These are phyloP conservation scores for Trigoniulus corallinus DNA, from an alignment of 1,140 invertebrate genomes.

Conservation along the genomic window DNA sequence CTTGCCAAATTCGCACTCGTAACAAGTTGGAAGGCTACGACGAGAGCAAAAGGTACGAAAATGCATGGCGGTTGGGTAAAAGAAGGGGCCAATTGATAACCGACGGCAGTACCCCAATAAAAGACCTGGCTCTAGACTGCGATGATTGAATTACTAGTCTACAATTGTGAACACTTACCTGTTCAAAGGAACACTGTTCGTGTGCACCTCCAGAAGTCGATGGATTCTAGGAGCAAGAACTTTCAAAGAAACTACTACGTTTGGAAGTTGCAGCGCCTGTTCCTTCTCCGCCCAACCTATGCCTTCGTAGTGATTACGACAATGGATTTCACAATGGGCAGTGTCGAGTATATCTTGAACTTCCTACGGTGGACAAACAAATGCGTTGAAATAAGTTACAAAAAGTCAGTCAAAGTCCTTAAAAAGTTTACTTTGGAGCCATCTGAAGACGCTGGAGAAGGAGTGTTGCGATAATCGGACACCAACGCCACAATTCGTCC, in stretches of 20 bases:
- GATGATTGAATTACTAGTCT: conserved; percentile 8
- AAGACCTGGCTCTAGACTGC: no score
- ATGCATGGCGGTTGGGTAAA: conserved; percentile 8
- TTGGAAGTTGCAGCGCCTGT: conserved; percentile 43
- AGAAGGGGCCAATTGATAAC: no score
- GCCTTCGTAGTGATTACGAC: conserved; percentile 25
- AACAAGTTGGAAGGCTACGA: conserved; percentile 57
- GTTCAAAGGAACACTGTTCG: conserved; percentile 47
- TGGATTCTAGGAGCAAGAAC: conserved; percentile 43
- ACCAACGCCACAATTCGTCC: conserved; percentile 46
- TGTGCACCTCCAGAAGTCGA: conserved; percentile 46
- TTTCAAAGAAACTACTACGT: conserved; percentile 48
- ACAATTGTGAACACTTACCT: conserved; percentile 33
- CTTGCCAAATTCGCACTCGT: conserved; percentile 47
- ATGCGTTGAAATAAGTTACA: not conserved
- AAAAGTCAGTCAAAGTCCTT: not conserved
- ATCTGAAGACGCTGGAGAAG: conserved; percentile 29
- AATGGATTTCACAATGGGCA: conserved; percentile 29
- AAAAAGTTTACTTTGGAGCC: conserved; percentile 15
- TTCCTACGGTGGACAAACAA: conserved; percentile 5
- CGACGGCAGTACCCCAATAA: no score
- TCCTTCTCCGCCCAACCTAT: conserved; percentile 60
- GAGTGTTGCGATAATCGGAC: conserved; percentile 26
- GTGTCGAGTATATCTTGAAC: conserved; percentile 21
- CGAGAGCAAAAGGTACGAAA: no score